phyloP scores from a whole-genome alignment of 2,797 vertebrate species.

The Chrosomus eos region DNA sequence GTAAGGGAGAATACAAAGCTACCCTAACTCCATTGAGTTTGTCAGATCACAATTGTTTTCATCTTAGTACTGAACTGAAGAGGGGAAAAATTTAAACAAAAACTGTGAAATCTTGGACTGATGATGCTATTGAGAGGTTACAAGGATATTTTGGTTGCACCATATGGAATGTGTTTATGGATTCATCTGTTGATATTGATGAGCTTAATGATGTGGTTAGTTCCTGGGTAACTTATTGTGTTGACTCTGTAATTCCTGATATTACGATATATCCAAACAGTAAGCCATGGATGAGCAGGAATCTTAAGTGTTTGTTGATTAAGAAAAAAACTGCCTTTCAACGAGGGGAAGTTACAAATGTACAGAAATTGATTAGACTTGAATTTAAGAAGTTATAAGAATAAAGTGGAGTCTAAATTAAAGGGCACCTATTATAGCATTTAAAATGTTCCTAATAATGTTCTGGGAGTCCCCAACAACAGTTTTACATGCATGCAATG shows the following conservation, averaged over 20 bases:
- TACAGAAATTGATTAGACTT: background rate
- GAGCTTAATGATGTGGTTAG: background rate
- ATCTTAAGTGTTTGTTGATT: background rate
- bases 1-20: no score
- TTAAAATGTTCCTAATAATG: no score
- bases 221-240: background rate
- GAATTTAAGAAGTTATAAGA: background rate
- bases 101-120: no score
- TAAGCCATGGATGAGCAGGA: background rate
- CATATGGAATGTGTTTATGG: background rate
- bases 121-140: no score
- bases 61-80: no score
- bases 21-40: no score
- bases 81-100: no score
- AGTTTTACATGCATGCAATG: no score
- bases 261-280: background rate
- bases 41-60: no score
- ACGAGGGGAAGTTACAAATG: background rate
- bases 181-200: background rate
- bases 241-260: background rate
- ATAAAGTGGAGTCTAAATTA: background rate
- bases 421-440: no score
- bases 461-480: no score
- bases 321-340: background rate
- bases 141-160: no score